Conservation (phyloP, 2,797 vertebrate genomes). For the Schizopygopsis malacanthus region DNA sequence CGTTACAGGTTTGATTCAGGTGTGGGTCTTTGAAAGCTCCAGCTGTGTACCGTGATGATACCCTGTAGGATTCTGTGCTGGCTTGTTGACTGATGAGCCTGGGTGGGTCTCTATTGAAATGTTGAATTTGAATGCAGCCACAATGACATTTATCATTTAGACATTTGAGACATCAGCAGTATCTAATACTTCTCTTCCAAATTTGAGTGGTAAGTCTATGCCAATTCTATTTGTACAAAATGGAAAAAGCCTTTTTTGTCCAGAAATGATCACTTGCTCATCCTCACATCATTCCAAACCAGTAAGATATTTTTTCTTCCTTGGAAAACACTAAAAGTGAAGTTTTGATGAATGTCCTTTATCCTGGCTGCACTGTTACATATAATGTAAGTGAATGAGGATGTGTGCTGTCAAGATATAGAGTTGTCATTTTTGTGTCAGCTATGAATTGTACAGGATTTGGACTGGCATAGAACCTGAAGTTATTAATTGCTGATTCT, state of each 20-base stretch:
- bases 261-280: background rate
- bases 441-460: background rate
- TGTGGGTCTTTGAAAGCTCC: constrained; percentile 33
- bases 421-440: background rate
- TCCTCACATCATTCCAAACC: background rate
- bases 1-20: constrained; percentile 45
- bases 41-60: constrained; percentile 4
- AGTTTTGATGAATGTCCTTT: background rate
- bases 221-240: background rate
- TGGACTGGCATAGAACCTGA: background rate
- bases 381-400: background rate
- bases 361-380: background rate
- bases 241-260: background rate
- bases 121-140: background rate
- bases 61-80: background rate
- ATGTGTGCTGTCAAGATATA: background rate
- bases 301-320: background rate
- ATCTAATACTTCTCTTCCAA: background rate
- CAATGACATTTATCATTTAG: background rate
- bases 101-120: background rate
- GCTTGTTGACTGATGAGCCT: constrained; percentile 4
- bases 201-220: background rate
- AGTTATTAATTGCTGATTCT: background rate
- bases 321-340: background rate
- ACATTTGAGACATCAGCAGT: background rate